Evolutionary conservation across 2,888 invertebrate species (phyloP), one percentile per base, ranked within the genome.

Genomic region (Mantis religiosa): DNA sequence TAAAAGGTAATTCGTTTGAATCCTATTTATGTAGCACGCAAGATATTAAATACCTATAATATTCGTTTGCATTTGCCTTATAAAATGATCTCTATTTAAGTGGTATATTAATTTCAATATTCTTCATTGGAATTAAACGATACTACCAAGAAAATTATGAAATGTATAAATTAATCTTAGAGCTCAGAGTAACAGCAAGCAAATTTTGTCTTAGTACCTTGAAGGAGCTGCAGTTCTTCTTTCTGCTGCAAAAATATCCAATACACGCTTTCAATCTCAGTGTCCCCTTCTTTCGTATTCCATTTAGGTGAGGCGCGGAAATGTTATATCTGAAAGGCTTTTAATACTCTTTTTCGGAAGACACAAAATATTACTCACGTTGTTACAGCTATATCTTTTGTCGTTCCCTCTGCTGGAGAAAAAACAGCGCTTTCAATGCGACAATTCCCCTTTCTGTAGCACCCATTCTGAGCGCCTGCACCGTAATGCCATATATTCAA

Each of bases 341-440:
- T 87, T 87, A 87, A 87, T 87, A 41, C 82, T 82, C 87, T 82
- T 87, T 41, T 47, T 47, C 85, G 54, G 47, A 47, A 27, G 85
- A 85, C 54, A 85, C 85, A 28, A 85, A 85, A 85, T 85, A 34
- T 87, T 87, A 87, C 82, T 87, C 87, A 34, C 82, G 82, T 28
- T 85, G 54, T 54, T 47, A n/a, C 47, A 54, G 27, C 82, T 87
- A 28, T 87, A 87, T 87, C 87, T 82, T 82, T 87, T 14, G 82
- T 12, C 87, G 25, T 7, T 27, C 87, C 41, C 41, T 82, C 41
- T n/a, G 25, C 87, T 41, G 7, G 25, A 84, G 28, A 82, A 87
- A 81, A 82, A 82, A 34, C 25, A 15, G 20, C 54, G 54, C 54
- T 20, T 71, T 71, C 54, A 25, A 84, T 12, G 27, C 8, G 47